These are phyloP conservation scores for Onychomys arenicola DNA, from an alignment of 2,797 vertebrate species.

Conservation along the genomic window DNA sequence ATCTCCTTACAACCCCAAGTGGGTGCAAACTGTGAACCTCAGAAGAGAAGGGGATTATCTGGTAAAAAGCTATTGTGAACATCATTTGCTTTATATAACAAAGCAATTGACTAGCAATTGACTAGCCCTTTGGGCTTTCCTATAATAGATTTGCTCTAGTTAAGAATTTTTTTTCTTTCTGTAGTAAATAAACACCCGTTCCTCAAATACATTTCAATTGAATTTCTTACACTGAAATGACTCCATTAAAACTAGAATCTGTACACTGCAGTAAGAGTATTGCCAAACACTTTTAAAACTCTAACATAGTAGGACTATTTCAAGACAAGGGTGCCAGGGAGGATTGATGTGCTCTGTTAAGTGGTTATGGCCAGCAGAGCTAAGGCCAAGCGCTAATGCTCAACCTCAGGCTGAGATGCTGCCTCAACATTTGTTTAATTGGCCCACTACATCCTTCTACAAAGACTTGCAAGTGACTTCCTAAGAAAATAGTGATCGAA, in stretches of 20 bases:
- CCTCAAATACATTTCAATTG: constrained; percentile 27
- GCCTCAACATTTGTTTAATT: background rate
- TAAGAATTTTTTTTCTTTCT: background rate
- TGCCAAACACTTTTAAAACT: background rate
- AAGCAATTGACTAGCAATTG: background rate
- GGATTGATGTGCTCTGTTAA: background rate
- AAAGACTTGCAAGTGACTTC: constrained; percentile 1
- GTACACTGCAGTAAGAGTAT: background rate
- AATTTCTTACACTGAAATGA: background rate
- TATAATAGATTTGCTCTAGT: background rate
- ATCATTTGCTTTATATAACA: background rate
- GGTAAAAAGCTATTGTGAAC: background rate
- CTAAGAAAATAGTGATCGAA: constrained; percentile 5
- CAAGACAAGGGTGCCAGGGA: background rate
- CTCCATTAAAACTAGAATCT: background rate
- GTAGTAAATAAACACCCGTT: background rate
- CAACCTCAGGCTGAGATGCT: background rate
- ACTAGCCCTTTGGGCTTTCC: background rate
- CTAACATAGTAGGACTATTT: background rate
- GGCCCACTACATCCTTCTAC: background rate
- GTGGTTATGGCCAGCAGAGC: background rate
- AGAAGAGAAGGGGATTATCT: background rate
- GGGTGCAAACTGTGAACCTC: background rate
- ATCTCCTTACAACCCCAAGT: background rate
- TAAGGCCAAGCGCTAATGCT: background rate